phyloP scores from a whole-genome alignment of 2,113 vertebrate genomes.

The Halcyon senegalensis region DNA sequence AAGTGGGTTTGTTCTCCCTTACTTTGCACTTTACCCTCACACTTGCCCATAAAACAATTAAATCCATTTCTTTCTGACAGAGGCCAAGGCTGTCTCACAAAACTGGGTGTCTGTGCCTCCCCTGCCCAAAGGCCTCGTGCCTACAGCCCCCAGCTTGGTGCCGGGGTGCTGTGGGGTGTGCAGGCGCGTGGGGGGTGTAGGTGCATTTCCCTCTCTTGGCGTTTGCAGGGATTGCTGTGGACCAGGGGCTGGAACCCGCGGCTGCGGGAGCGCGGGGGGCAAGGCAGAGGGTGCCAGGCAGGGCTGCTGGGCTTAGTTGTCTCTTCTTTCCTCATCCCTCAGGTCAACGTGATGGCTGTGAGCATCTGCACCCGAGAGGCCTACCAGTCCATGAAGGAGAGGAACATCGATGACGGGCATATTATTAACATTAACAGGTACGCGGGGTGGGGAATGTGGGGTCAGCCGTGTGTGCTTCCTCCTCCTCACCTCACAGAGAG shows the following conservation, averaged over 20 bases:
- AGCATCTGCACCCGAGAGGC: slow-evolving; percentile 94
- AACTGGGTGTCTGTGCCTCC: neutral
- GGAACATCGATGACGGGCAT: slow-evolving; percentile 91
- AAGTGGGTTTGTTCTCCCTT: neutral
- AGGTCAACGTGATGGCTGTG: slow-evolving; percentile 94
- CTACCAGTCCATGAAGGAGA: slow-evolving; percentile 95
- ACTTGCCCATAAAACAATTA: neutral
- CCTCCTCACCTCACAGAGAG: neutral
- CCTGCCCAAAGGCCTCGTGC: neutral
- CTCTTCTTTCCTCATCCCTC: neutral
- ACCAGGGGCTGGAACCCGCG: neutral
- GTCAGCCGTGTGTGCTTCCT: neutral
- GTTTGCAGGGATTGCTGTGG: neutral
- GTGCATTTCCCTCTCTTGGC: neutral
- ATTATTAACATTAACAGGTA: slow-evolving; percentile 98
- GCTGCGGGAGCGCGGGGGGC: fast-evolving
- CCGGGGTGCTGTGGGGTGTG: too few species aligned
- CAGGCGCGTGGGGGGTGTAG: neutral
- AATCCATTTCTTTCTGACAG: neutral
- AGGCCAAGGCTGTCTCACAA: neutral
- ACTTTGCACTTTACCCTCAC: neutral
- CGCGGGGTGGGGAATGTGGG: fast-evolving
- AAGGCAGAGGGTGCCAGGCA: neutral
- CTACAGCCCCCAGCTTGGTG: neutral
- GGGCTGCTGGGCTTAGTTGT: neutral